Percentiles rank a stretch among this genome's conserved stretches.
These are phyloP conservation scores for Limulus polyphemus DNA, from an alignment of 2,888 invertebrate species.

Conservation along the genomic window DNA sequence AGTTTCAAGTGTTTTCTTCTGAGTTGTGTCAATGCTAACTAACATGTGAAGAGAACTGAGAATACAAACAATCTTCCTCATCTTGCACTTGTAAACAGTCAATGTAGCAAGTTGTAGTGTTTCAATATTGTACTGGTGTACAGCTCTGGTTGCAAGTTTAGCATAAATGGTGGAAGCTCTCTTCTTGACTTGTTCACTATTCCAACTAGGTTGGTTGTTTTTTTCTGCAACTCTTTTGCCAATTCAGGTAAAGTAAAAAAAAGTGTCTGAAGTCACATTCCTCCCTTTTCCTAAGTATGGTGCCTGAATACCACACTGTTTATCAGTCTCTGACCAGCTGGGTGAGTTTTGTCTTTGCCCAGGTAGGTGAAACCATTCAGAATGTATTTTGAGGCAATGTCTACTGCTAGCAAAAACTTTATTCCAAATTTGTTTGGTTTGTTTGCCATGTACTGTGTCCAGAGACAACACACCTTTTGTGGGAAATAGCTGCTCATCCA, in stretches of 20 bases:
- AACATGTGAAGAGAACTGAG: neutral
- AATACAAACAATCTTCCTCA: too few relatives aligned
- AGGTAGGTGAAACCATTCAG: conserved; percentile 4
- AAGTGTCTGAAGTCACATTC: neutral
- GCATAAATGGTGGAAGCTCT: too few relatives aligned
- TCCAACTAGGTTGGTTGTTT: neutral
- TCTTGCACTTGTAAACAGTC: too few relatives aligned
- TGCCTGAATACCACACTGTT: conserved; percentile 1
- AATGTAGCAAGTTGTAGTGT: neutral
- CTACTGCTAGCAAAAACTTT: conserved; percentile 4
- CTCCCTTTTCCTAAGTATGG: neutral
- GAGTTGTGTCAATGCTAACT: too few relatives aligned
- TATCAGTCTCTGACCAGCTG: neutral
- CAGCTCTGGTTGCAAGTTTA: too few relatives aligned
- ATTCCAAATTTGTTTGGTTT: conserved; percentile 5
- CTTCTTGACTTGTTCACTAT: too few relatives aligned
- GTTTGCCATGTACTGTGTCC: conserved; percentile 1
- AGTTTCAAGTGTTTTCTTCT: too few relatives aligned
- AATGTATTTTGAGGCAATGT: conserved; percentile 3
- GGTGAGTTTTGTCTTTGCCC: neutral
- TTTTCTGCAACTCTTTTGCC: neutral
- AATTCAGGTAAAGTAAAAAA: conserved; percentile 2
- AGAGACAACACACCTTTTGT: too few relatives aligned
- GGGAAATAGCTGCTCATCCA: too few relatives aligned
- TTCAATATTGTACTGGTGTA: neutral